These are phyloP conservation scores for Andinoacara biseriatus DNA, from an alignment of 2,113 vertebrate species.

Conservation along the genomic window DNA sequence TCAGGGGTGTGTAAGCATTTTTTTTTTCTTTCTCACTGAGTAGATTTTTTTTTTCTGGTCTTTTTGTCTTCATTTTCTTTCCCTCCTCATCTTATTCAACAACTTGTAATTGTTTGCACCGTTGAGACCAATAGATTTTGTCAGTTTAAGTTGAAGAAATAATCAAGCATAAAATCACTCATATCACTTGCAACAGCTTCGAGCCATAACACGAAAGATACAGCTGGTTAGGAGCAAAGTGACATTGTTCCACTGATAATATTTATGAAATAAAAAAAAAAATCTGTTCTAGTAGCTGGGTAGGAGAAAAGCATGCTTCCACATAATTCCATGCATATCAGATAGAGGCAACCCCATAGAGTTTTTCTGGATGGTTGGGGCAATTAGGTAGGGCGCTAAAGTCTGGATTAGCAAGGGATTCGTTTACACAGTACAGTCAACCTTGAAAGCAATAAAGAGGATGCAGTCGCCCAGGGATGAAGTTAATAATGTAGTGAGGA, in stretches of 20 bases:
- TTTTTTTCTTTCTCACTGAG: neutral
- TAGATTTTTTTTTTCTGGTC: neutral
- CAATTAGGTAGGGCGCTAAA: constrained; percentile 10
- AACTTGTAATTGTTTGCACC: neutral
- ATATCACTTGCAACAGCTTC: constrained; percentile 10
- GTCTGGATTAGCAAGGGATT: constrained; percentile 44
- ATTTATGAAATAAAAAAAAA: neutral
- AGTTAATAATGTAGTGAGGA: neutral
- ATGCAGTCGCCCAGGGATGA: neutral
- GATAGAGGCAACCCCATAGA: neutral
- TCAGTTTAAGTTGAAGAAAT: neutral
- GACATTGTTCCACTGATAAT: neutral
- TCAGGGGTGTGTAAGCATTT: neutral
- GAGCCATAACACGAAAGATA: neutral
- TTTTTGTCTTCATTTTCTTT: neutral
- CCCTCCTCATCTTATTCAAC: neutral
- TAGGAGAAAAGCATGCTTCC: neutral
- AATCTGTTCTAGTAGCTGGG: neutral
- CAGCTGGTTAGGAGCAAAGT: neutral
- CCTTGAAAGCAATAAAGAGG: constrained; percentile 17
- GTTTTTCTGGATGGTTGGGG: constrained; percentile 33
- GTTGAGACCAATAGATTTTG: neutral
- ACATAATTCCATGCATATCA: neutral
- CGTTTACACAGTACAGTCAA: constrained; percentile 28
- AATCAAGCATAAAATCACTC: neutral